A percentile compares a stretch with the other conserved stretches of the same genome.
These are phyloP conservation scores for Chionoecetes opilio DNA, from an alignment of 1,140 invertebrate genomes.

Conservation along the genomic window DNA sequence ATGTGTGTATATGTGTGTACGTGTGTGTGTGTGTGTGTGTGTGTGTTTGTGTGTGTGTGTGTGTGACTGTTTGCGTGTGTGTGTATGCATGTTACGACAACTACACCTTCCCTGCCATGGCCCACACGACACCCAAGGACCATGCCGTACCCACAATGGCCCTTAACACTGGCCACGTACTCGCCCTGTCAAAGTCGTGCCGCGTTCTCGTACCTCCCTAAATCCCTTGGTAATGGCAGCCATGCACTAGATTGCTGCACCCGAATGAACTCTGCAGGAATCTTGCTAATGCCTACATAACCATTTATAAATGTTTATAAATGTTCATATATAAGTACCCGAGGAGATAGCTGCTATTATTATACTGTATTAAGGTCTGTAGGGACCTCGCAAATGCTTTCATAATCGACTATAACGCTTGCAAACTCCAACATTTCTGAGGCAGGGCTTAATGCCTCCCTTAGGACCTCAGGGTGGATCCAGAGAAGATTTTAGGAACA, in stretches of 20 bases:
- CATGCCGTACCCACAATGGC: no score
- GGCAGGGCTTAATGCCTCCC: background rate
- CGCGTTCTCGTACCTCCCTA: background rate
- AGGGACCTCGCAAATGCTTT: slow-evolving; percentile 36
- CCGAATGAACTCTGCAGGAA: background rate
- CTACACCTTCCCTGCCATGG: background rate
- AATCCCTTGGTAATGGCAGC: slow-evolving; percentile 6
- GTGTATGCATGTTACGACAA: background rate
- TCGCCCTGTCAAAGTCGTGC: no score
- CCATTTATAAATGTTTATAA: slow-evolving; percentile 47
- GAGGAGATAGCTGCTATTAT: background rate
- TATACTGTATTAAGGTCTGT: slow-evolving; percentile 49
- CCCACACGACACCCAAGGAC: background rate
- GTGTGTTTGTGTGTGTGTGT: slow-evolving; percentile 6
- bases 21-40: background rate
- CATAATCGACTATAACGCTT: slow-evolving; percentile 40
- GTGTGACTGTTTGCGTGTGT: background rate
- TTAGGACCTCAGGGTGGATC: background rate
- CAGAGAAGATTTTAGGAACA: no score
- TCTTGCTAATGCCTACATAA: slow-evolving; percentile 36
- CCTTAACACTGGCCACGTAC: no score
- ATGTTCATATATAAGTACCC: background rate
- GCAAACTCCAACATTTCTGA: background rate
- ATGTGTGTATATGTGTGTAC: no score
- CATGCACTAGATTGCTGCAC: background rate